Base-by-base conservation (phyloP, 1,140 invertebrate species). In the Sycophaga agraensis region DNA sequence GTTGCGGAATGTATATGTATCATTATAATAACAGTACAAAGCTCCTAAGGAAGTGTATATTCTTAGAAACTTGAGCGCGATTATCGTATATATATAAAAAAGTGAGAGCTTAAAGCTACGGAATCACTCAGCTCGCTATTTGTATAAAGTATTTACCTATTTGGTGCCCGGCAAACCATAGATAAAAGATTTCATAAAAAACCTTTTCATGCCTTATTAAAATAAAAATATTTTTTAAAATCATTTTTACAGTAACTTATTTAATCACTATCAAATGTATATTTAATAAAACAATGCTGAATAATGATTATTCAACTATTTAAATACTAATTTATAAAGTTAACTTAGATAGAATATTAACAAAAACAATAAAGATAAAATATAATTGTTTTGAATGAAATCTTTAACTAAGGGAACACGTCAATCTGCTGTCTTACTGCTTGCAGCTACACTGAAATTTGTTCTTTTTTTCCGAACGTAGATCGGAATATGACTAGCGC, bases 401-500 rank as follows among this genome's bases (percentile, higher is more conserved):
- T 58, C 35, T 59, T 42, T n/a, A n/a, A n/a, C n/a, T n/a, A n/a
- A n/a, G n/a, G n/a, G n/a, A n/a, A n/a, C 46, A n/a, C 17, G 37
- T 40, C 14, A 31, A 16, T 42, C 17, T 51, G 42, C 37, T 37
- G 16, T 37, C 22, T 53, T 57, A 56, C 51, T 56, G 53, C 60
- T 63, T 42, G 34, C 21, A 26, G 46, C 14, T 50, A 50, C 22
- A 55, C 40, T 43, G 45, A 63, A 40, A 42, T 55, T 57, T 58
- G 35, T 51, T 34, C 14, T 54, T 40, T 65, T 53, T 16, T 61
- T 56, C 42, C 59, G n/a, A 57, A 58, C 48, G 48, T 19, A 43
- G 9, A 53, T 51, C 42, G 57, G 64, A 57, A 61, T 35, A 51
- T 67, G 62, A 67, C 65, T 67, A 67, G 62, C 58, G 65, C 57